Conservation (phyloP, 2,888 invertebrate genomes). For the Xestia rhomboidea region DNA sequence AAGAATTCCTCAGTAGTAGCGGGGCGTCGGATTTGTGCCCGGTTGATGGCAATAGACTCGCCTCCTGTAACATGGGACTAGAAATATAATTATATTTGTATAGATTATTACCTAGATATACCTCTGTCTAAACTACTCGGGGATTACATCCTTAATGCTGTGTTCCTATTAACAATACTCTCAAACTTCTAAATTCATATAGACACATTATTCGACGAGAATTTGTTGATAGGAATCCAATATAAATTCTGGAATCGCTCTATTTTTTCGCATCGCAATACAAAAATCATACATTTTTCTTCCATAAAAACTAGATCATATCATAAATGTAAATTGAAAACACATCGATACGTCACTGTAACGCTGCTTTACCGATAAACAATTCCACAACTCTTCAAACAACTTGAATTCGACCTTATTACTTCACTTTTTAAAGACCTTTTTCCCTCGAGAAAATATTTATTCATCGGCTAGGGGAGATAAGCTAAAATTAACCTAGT, state of each 20-base stretch:
- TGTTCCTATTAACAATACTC: background rate
- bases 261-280: constrained; percentile 14
- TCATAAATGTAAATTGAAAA: constrained; percentile 64
- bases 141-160: background rate
- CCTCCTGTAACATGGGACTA: background rate
- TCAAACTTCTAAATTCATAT: background rate
- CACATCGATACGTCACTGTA: constrained; percentile 56
- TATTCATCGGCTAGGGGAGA: background rate
- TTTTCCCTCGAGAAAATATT: background rate
- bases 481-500: constrained; percentile 3
- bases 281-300: constrained; percentile 47
- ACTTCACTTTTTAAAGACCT: fast-evolving
- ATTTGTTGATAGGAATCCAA: constrained; percentile 16
- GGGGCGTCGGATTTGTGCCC: background rate
- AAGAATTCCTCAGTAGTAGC: background rate
- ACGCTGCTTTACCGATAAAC: constrained; percentile 43
- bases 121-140: background rate
- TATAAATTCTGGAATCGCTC: constrained; percentile 27
- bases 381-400: constrained; percentile 3
- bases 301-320: constrained; percentile 48
- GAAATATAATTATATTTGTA: background rate
- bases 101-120: too few relatives aligned
- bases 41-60: background rate
- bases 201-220: background rate
- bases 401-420: constrained; percentile 20